These are phyloP conservation scores for Epizoanthus rinbou DNA, from an alignment of 92 coral and sea anemone species.

Conservation along the genomic window DNA sequence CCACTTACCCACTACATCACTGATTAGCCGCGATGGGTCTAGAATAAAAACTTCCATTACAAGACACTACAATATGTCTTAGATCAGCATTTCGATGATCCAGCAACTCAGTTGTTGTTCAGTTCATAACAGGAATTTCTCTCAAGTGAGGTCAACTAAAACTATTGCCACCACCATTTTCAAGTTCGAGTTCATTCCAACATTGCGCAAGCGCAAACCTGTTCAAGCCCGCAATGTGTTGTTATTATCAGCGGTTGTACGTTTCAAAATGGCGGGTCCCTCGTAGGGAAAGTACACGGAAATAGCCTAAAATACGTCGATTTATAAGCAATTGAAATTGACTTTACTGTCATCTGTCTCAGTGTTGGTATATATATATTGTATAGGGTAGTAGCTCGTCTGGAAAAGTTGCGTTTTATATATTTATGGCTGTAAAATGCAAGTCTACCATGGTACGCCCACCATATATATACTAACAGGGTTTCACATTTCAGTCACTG, in stretches of 20 bases:
- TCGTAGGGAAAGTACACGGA: not conserved
- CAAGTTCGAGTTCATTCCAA: not conserved
- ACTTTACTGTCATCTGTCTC: not conserved
- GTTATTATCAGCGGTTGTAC: conserved; percentile 30
- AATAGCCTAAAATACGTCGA: not conserved
- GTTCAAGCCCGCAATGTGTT: conserved; percentile 6
- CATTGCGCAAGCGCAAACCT: not conserved
- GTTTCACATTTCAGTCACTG: conserved; percentile 33
- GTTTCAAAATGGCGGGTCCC: not conserved
- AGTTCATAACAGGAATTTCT: not conserved
- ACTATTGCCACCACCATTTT: conserved; percentile 38
- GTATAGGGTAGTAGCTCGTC: not conserved
- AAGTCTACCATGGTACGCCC: not conserved
- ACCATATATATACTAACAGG: too few relatives aligned
- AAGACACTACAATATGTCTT: not conserved
- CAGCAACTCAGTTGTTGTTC: not conserved
- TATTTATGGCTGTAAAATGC: not conserved
- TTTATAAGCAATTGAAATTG: not conserved
- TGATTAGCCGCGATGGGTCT: conserved; percentile 80
- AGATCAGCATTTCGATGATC: not conserved
- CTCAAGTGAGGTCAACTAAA: conserved; percentile 8
- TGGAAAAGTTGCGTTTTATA: not conserved
- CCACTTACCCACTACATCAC: conserved; percentile 84
- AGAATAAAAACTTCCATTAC: conserved; percentile 87
- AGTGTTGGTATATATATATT: not conserved